Percentiles rank a stretch among this genome's conserved stretches.
phyloP scores from a whole-genome alignment of 2,888 invertebrate genomes.

The Orthosia cruda region DNA sequence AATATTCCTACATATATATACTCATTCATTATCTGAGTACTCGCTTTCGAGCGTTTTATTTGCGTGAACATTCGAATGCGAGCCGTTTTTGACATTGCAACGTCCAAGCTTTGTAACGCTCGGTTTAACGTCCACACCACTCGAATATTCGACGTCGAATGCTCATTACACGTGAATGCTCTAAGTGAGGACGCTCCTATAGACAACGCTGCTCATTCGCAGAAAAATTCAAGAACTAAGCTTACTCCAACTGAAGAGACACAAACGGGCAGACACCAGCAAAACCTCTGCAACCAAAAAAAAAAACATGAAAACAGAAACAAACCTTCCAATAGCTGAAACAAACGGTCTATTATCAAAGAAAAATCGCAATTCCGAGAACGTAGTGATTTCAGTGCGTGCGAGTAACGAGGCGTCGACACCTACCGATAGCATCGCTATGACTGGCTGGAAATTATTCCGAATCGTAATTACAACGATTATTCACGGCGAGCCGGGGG shows the following conservation, averaged over 20 bases:
- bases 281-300: neutral
- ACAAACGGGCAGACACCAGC: neutral
- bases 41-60: too few relatives aligned
- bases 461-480: slow-evolving; percentile 92
- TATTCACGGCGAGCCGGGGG: slow-evolving; percentile 92
- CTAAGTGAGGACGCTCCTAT: too few relatives aligned
- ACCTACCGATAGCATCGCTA: slow-evolving; percentile 92
- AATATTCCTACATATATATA: too few relatives aligned
- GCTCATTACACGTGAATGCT: too few relatives aligned
- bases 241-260: neutral
- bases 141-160: too few relatives aligned
- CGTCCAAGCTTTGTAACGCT: too few relatives aligned
- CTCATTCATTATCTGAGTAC: too few relatives aligned
- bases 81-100: too few relatives aligned
- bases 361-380: slow-evolving; percentile 85
- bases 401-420: slow-evolving; percentile 91
- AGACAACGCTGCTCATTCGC: neutral
- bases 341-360: slow-evolving; percentile 71
- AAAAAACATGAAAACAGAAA: slow-evolving; percentile 41
- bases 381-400: slow-evolving; percentile 81
- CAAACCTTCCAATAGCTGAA: slow-evolving; percentile 55
- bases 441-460: slow-evolving; percentile 92
- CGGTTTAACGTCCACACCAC: too few relatives aligned
- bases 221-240: slow-evolving; percentile 13
- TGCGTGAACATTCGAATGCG: too few relatives aligned